These are phyloP conservation scores for Monopis laevigella DNA, from an alignment of 2,888 invertebrate genomes.

Conservation along the genomic window DNA sequence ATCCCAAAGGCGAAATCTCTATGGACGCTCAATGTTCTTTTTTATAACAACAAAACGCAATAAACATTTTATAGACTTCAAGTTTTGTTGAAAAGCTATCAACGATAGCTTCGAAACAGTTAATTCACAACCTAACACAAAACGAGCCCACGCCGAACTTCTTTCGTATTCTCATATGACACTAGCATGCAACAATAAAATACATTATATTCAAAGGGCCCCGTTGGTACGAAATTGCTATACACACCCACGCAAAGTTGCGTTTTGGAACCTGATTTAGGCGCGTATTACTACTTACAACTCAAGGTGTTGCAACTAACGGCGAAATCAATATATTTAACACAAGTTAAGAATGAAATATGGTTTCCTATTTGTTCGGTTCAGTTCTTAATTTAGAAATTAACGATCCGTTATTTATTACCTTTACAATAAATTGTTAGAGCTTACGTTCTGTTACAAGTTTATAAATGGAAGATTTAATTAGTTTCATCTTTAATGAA, in stretches of 20 bases:
- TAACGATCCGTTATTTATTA: too few relatives aligned
- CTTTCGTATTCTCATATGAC: slow-evolving; percentile 3
- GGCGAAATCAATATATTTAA: slow-evolving; percentile 9
- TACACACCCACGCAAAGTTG: slow-evolving; percentile 9
- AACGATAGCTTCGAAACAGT: neutral
- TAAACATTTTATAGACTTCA: too few relatives aligned
- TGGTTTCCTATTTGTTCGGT: neutral
- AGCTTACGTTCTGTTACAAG: too few relatives aligned
- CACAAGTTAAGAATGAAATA: slow-evolving; percentile 1
- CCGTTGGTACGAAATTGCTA: slow-evolving; percentile 11
- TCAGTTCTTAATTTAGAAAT: slow-evolving; percentile 1
- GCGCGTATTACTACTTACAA: slow-evolving; percentile 9
- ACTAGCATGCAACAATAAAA: slow-evolving; percentile 7
- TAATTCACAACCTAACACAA: neutral
- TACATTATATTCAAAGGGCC: slow-evolving; percentile 6
- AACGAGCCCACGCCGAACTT: slow-evolving; percentile 5
- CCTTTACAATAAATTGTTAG: too few relatives aligned
- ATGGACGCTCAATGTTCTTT: too few relatives aligned
- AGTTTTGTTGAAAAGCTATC: too few relatives aligned
- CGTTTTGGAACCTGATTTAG: slow-evolving; percentile 12
- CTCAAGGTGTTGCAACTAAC: slow-evolving; percentile 1
- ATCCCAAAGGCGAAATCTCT: too few relatives aligned
- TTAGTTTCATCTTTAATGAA: too few relatives aligned
- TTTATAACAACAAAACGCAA: too few relatives aligned
- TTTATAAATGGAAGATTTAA: too few relatives aligned